A percentile compares a stretch with the other conserved stretches of the same genome.
phyloP scores from a whole-genome alignment of 2,113 vertebrate species.

The Rana temporaria region DNA sequence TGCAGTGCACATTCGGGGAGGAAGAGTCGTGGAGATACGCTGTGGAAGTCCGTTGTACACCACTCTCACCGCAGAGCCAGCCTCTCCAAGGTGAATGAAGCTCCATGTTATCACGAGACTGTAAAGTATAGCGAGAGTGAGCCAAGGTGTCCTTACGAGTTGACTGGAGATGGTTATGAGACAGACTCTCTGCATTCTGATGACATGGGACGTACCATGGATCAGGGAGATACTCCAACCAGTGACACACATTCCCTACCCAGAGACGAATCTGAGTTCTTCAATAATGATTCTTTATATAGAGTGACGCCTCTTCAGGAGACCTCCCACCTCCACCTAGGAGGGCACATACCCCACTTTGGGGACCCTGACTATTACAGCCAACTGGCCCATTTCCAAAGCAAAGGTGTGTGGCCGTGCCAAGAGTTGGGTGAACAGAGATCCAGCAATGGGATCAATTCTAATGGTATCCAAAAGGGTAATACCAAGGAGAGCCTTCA shows the following conservation, averaged over 20 bases:
- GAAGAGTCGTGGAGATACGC: neutral
- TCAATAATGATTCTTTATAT: constrained; percentile 32
- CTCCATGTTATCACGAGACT: constrained; percentile 11
- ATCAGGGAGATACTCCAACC: neutral
- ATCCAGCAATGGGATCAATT: neutral
- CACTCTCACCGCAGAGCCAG: constrained; percentile 15
- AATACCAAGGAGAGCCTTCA: constrained; percentile 8
- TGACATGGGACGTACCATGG: neutral
- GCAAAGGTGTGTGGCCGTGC: neutral
- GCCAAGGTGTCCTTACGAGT: neutral
- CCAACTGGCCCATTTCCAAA: neutral
- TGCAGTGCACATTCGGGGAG: constrained; percentile 27
- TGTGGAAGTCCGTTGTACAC: neutral
- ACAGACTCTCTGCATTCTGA: constrained; percentile 27
- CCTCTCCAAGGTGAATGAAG: neutral
- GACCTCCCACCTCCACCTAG: neutral
- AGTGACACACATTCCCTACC: neutral
- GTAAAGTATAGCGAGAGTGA: neutral
- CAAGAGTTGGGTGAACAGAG: neutral
- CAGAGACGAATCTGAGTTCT: neutral
- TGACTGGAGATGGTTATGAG: constrained; percentile 1
- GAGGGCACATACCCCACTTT: neutral
- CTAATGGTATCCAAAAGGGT: neutral
- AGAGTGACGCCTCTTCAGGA: constrained; percentile 16
- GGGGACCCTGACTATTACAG: neutral